These are phyloP conservation scores for Acanthochromis polyacanthus DNA, from an alignment of 2,113 vertebrate species.

Conservation along the genomic window DNA sequence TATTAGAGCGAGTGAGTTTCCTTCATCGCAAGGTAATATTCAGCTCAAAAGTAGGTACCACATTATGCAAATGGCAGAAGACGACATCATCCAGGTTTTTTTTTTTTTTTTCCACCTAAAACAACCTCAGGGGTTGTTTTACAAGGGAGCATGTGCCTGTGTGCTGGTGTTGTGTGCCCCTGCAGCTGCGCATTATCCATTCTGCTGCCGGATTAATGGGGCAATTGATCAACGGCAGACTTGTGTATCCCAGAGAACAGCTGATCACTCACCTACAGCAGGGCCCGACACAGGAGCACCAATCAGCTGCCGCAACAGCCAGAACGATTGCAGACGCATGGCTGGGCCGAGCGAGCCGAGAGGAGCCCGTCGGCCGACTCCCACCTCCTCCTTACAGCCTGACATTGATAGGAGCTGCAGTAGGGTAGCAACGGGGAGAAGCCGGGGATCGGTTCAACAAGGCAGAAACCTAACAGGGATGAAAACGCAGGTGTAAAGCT, in stretches of 20 bases:
- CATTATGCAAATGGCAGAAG: constrained; percentile 55
- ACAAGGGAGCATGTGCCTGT: constrained; percentile 57
- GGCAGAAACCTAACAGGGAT: constrained; percentile 64
- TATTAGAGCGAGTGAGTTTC: constrained; percentile 13
- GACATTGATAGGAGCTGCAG: constrained; percentile 57
- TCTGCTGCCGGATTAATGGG: constrained; percentile 78
- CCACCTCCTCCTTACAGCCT: constrained; percentile 57
- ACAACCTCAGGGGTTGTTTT: constrained; percentile 69
- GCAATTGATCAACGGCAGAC: constrained; percentile 79
- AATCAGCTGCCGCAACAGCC: constrained; percentile 58
- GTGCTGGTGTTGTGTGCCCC: constrained; percentile 49
- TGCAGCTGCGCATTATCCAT: constrained; percentile 70
- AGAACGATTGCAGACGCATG: constrained; percentile 72
- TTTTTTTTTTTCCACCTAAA: constrained; percentile 16
- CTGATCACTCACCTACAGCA: constrained; percentile 79
- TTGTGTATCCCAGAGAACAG: constrained; percentile 68
- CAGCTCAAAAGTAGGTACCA: constrained; percentile 32
- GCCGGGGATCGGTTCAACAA: constrained; percentile 57
- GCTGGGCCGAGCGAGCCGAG: constrained; percentile 43
- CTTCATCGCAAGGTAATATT: constrained; percentile 8
- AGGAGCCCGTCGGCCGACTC: constrained; percentile 16
- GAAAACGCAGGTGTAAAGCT: constrained; percentile 67
- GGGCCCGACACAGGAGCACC: constrained; percentile 63
- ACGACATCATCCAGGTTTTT: constrained; percentile 36
- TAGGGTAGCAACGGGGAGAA: background rate